phyloP scores from a whole-genome alignment of 2,888 invertebrate genomes.

The Diloba caeruleocephala region DNA sequence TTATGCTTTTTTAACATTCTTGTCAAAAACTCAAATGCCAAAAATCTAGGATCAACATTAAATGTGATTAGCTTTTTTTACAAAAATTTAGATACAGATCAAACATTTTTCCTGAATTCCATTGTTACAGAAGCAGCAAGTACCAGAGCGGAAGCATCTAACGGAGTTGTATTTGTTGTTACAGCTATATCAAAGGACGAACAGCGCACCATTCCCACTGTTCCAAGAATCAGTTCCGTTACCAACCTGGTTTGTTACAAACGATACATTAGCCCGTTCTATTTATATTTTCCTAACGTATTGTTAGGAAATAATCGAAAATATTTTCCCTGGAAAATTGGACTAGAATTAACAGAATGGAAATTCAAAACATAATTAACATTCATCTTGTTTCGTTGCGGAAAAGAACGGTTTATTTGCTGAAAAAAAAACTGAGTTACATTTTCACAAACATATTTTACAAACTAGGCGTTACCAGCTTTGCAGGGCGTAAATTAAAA shows the following conservation, averaged over 20 bases:
- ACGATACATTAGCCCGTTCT: slow-evolving; percentile 59
- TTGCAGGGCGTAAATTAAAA: too few relatives aligned
- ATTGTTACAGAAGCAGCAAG: slow-evolving; percentile 50
- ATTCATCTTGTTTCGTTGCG: too few relatives aligned
- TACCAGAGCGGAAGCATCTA: slow-evolving; percentile 71
- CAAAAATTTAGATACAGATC: slow-evolving; percentile 14
- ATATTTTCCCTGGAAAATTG: slow-evolving; percentile 31
- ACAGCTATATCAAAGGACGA: slow-evolving; percentile 72
- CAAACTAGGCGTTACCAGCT: too few relatives aligned
- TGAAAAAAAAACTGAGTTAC: too few relatives aligned
- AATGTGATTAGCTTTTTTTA: too few relatives aligned
- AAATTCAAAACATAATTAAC: too few relatives aligned
- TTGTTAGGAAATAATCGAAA: slow-evolving; percentile 35
- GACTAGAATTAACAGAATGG: not conserved
- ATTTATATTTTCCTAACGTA: slow-evolving; percentile 48
- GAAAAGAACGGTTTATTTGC: too few relatives aligned
- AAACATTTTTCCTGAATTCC: slow-evolving; percentile 42
- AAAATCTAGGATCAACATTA: too few relatives aligned
- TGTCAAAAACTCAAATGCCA: too few relatives aligned
- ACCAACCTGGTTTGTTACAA: slow-evolving; percentile 60
- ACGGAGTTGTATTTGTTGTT: slow-evolving; percentile 71
- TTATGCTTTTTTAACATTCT: too few relatives aligned
- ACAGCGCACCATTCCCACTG: slow-evolving; percentile 47
- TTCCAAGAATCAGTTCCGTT: slow-evolving; percentile 65
- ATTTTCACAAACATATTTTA: too few relatives aligned